These are phyloP conservation scores for Drosophila paracracens DNA, from an alignment of 2,888 invertebrate species.

Conservation along the genomic window DNA sequence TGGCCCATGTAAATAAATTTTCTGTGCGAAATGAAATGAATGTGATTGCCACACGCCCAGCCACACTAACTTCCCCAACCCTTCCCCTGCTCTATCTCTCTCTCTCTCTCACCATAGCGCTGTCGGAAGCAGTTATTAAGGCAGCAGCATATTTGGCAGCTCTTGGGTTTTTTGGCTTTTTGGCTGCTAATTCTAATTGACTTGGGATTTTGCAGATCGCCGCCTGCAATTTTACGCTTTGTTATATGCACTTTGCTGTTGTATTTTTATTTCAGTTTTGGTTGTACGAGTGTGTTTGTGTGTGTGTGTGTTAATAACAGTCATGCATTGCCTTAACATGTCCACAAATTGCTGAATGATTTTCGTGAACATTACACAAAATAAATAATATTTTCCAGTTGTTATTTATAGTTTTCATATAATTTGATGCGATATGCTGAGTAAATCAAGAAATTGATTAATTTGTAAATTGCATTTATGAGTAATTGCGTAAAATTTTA, in stretches of 20 bases:
- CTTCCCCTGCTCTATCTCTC: not conserved
- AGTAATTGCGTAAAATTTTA: not conserved
- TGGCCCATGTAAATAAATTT: constrained; percentile 75
- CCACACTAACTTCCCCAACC: constrained; percentile 21
- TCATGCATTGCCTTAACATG: constrained; percentile 1
- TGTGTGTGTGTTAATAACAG: constrained; percentile 1
- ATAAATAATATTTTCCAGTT: constrained; percentile 4
- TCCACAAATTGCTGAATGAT: constrained; percentile 6
- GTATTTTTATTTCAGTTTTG: constrained; percentile 16
- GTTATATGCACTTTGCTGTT: constrained; percentile 25
- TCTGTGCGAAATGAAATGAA: constrained; percentile 81
- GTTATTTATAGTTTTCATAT: not conserved
- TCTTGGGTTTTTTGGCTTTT: constrained; percentile 48
- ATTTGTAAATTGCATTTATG: not conserved
- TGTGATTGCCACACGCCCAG: constrained; percentile 75
- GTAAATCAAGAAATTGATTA: not conserved
- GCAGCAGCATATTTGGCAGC: constrained; percentile 72
- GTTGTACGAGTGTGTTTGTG: not conserved
- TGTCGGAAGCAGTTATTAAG: constrained; percentile 78
- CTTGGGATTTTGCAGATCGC: constrained; percentile 65
- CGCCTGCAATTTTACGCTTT: constrained; percentile 53
- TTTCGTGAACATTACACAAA: constrained; percentile 11
- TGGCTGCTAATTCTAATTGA: constrained; percentile 69
- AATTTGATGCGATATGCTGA: not conserved
- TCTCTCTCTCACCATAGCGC: not conserved